Evolutionary conservation across 1,140 invertebrate species (phyloP), one percentile per base, ranked within the genome.

Genomic region (Mya arenaria): DNA sequence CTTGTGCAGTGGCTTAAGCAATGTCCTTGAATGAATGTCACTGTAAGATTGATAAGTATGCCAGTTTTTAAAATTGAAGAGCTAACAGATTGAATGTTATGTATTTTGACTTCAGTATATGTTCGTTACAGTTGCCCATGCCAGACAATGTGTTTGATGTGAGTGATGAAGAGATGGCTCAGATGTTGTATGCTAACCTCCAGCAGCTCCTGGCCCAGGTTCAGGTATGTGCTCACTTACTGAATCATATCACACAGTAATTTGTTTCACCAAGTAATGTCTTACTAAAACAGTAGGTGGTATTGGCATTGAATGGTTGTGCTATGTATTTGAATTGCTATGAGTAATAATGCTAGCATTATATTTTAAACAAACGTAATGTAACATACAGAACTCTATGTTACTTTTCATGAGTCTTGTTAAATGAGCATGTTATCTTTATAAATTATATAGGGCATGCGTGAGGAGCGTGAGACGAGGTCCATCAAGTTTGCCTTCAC

Each of bases 181-280:
- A 94, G 86, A 94, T 94, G 68, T 90, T 96, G 32, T 93, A 95
- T 58, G 94, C 94, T 77, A 97, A 97, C 91, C 94, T 95, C 17
- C 93, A 95, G 77, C 96, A 98, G 92, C 93, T 98, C 55, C 86
- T 94, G 17, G 93, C 94, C 56, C 96, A 97, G 91, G 96, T 95
- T 79, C 82, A 89, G 80, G 90, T 92, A 80, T 73, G 36, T 74
- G n/a, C 10, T n/a, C n/a, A n/a, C n/a, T 10, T n/a, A 34, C n/a
- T 28, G 34, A 41, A 17, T 73, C 5, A 36, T 71, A 10, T 37
- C 66, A 66, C 25, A 19, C 13, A 10, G n/a, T 48, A 48, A 48
- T 48, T 15, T 48, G n/a, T 48, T 15, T 48, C 13, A 48, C 44
- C n/a, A 15, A n/a, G 13, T 48, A 15, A 48, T 48, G 44, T 48